Percentiles rank a stretch among this genome's conserved stretches.
These are phyloP conservation scores for Uromys caudimaculatus DNA, from an alignment of 2,797 vertebrate species.

Conservation along the genomic window DNA sequence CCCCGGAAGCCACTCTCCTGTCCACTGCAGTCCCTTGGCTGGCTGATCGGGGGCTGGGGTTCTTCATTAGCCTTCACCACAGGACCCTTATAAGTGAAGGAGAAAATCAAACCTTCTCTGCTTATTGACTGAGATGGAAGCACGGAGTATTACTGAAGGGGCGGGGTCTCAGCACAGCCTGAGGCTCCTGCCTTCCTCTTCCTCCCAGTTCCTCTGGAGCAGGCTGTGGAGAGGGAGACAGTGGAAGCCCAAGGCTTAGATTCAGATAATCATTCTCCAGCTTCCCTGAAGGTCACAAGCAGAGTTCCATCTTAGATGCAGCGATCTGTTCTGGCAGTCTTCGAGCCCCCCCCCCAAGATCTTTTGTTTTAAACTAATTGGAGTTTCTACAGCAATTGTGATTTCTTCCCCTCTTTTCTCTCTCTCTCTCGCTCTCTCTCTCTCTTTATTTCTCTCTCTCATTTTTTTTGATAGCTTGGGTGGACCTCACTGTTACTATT, in stretches of 20 bases:
- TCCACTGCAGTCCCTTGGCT: not conserved
- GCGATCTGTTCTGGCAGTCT: not conserved
- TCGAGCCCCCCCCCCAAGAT: not conserved
- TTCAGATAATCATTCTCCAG: not conserved
- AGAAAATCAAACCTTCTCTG: not conserved
- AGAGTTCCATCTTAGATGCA: not conserved
- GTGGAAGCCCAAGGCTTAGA: not conserved
- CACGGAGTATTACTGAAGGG: not conserved
- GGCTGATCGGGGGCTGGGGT: not conserved
- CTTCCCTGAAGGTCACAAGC: not conserved
- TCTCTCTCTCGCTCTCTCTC: no score
- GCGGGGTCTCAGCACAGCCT: not conserved
- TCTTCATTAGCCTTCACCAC: not conserved
- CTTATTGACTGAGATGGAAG: not conserved
- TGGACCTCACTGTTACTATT: slow-evolving; percentile 31
- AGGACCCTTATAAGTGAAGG: not conserved
- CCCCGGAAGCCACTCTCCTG: not conserved
- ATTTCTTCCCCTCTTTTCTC: not conserved
- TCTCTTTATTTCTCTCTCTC: not conserved
- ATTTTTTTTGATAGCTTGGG: not conserved
- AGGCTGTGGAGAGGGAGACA: not conserved
- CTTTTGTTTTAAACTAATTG: slow-evolving; percentile 55
- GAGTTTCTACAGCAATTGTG: slow-evolving; percentile 17
- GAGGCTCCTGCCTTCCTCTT: not conserved
- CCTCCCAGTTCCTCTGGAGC: not conserved